A percentile compares a stretch with the other conserved stretches of the same genome.
Conservation (phyloP, 2,888 invertebrate species). For the Carabus problematicus region DNA sequence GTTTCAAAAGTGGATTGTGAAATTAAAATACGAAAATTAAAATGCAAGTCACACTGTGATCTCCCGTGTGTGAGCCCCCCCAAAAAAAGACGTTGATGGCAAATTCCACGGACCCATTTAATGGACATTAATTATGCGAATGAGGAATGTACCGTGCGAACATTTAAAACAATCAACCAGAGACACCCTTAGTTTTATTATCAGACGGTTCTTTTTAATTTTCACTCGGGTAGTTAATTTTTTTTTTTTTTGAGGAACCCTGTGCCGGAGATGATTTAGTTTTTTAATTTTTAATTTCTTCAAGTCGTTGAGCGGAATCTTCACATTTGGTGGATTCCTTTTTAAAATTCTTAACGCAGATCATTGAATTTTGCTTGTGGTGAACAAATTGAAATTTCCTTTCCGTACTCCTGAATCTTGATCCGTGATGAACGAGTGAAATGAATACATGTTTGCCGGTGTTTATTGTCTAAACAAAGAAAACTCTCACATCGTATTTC, state of each 20-base stretch:
- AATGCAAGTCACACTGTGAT: too few relatives aligned
- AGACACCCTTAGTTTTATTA: slow-evolving; percentile 31
- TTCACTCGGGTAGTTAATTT: slow-evolving; percentile 4
- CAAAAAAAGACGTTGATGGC: slow-evolving; percentile 23
- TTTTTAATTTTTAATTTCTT: not conserved
- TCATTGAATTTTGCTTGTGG: too few relatives aligned
- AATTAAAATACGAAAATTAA: slow-evolving; percentile 38
- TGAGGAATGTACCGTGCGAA: slow-evolving; percentile 23
- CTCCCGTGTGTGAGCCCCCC: too few relatives aligned
- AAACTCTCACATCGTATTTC: too few relatives aligned
- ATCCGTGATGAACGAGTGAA: too few relatives aligned
- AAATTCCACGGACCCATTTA: slow-evolving; percentile 19
- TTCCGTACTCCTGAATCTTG: too few relatives aligned
- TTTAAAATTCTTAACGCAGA: too few relatives aligned
- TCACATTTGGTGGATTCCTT: too few relatives aligned
- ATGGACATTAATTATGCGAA: slow-evolving; percentile 38
- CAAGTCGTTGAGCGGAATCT: too few relatives aligned
- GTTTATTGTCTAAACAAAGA: too few relatives aligned
- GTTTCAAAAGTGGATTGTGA: slow-evolving; percentile 7
- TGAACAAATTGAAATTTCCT: too few relatives aligned
- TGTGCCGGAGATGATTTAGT: not conserved
- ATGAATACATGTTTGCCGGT: too few relatives aligned
- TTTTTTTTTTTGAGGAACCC: not conserved
- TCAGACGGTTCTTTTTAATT: slow-evolving; percentile 34
- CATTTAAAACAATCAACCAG: slow-evolving; percentile 24